Evolutionary conservation across 2,797 vertebrate species (phyloP).

Genomic region (Eulemur rubriventer): DNA sequence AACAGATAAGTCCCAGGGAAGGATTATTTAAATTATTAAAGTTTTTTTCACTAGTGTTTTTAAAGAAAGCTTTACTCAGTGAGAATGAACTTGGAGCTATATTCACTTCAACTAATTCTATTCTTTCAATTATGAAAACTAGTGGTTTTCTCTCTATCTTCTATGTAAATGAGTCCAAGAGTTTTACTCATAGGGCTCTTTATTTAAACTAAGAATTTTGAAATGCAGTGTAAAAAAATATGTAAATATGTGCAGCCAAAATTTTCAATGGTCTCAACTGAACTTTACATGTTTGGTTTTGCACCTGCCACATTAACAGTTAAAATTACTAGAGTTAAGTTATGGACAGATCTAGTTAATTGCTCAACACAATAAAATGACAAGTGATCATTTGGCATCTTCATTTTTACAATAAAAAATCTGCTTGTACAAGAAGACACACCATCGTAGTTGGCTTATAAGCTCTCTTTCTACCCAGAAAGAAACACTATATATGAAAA

Average conservation of each 20-base stretch:
- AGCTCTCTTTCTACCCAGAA: not conserved
- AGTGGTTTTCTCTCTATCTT: constrained; percentile 52
- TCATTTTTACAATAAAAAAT: constrained; percentile 44
- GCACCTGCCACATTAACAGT: not conserved
- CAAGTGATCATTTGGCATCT: not conserved
- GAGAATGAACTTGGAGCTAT: constrained; percentile 42
- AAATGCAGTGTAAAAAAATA: constrained; percentile 44
- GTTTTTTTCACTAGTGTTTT: constrained; percentile 52
- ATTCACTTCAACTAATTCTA: constrained; percentile 65
- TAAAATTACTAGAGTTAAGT: constrained; percentile 18
- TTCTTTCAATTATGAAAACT: constrained; percentile 67
- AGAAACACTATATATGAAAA: not conserved
- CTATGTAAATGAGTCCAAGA: constrained; percentile 50
- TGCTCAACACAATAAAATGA: not conserved
- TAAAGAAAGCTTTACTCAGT: constrained; percentile 60
- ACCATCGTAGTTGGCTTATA: not conserved
- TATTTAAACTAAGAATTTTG: constrained; percentile 54
- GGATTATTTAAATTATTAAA: constrained; percentile 76
- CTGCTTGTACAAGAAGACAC: not conserved
- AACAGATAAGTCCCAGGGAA: not conserved
- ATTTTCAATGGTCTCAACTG: not conserved
- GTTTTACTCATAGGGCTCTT: constrained; percentile 36
- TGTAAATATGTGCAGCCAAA: not conserved
- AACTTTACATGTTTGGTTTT: constrained; percentile 34
- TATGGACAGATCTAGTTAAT: not conserved